Evolutionary conservation across 2,888 invertebrate species (phyloP).

Genomic region (Diarsia brunnea): DNA sequence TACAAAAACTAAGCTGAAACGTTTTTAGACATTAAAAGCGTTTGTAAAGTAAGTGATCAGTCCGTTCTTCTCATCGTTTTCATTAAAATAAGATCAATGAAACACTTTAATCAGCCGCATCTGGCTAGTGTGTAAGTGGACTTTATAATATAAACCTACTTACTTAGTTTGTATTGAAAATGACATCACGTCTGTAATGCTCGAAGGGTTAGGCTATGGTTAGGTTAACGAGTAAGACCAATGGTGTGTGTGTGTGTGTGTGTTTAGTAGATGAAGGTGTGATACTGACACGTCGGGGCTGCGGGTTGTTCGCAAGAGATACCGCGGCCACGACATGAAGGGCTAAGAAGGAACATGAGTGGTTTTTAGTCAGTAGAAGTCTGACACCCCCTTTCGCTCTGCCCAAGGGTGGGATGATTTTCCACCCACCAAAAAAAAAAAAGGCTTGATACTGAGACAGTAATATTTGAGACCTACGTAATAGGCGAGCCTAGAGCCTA

Average conservation of each 20-base stretch:
- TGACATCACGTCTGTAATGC: not conserved
- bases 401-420: no score
- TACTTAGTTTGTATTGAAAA: not conserved
- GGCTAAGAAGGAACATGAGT: no score
- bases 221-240: no score
- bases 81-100: slow-evolving; percentile 35
- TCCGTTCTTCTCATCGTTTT: slow-evolving; percentile 9
- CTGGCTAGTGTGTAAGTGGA: slow-evolving; percentile 16
- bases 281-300: no score
- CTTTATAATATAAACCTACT: slow-evolving; percentile 1
- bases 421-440: no score
- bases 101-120: slow-evolving; percentile 39
- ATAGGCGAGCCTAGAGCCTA: slow-evolving; percentile 2
- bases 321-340: no score
- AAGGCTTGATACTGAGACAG: no score
- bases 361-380: no score
- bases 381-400: no score
- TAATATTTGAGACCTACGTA: not conserved
- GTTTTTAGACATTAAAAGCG: not conserved
- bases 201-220: not conserved
- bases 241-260: no score
- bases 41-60: not conserved
- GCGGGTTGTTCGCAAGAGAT: no score
- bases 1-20: not conserved
- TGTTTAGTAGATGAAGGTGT: no score